Percentiles rank a stretch among this genome's conserved stretches.
These are phyloP conservation scores for Mobula hypostoma DNA, from an alignment of 2,113 vertebrate species.

Conservation along the genomic window DNA sequence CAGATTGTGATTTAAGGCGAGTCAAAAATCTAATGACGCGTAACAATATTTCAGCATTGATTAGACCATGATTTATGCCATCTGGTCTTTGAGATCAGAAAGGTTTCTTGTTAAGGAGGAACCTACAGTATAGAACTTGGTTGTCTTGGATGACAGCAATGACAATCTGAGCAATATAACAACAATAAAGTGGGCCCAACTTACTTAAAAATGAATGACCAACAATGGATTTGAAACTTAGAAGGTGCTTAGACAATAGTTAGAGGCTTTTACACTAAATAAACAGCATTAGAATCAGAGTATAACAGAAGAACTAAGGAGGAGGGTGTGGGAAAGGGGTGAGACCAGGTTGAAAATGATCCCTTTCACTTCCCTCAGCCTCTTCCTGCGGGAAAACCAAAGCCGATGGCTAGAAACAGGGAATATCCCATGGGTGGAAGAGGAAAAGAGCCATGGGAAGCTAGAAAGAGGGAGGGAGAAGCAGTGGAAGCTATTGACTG, in stretches of 20 bases:
- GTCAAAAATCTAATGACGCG: conserved; percentile 12
- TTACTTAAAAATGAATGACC: neutral
- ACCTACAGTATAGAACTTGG: neutral
- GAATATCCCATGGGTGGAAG: too few relatives aligned
- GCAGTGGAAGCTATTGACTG: too few relatives aligned
- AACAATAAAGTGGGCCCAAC: neutral
- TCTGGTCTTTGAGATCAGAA: neutral
- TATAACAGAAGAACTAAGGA: too few relatives aligned
- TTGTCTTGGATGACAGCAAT: neutral
- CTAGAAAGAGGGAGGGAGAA: too few relatives aligned
- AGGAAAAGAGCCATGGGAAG: too few relatives aligned
- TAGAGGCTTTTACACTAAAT: neutral
- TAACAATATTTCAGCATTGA: neutral
- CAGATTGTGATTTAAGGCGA: neutral
- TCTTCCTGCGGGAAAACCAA: too few relatives aligned
- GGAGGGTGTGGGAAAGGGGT: too few relatives aligned
- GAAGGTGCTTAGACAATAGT: neutral
- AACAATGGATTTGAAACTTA: neutral
- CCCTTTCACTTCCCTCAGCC: too few relatives aligned
- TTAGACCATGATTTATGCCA: neutral
- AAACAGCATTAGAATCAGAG: too few relatives aligned
- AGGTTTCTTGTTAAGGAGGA: neutral
- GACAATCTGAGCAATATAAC: neutral
- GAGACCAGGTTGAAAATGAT: too few relatives aligned
- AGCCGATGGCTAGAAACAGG: too few relatives aligned